A percentile compares a stretch with the other conserved stretches of the same genome.
Conservation (phyloP, 2,888 invertebrate species). For the Crematogaster levior region DNA sequence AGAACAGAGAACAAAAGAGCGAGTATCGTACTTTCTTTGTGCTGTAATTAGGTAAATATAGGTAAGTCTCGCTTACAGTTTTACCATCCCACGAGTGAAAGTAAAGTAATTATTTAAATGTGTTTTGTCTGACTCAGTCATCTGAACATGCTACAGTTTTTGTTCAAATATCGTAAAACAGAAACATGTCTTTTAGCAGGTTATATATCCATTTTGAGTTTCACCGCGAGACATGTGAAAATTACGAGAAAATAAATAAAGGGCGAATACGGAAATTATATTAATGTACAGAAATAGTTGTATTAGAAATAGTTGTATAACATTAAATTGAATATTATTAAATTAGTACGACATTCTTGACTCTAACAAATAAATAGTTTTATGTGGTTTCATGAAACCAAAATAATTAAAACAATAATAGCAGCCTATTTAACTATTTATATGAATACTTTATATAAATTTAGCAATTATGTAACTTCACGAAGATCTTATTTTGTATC, state of each 20-base stretch:
- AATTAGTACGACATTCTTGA: slow-evolving; percentile 8
- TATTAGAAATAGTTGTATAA: no score
- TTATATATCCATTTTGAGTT: neutral
- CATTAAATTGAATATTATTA: neutral
- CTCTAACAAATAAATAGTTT: neutral
- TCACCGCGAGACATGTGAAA: neutral
- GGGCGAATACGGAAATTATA: neutral
- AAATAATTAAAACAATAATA: slow-evolving; percentile 7
- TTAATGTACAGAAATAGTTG: neutral
- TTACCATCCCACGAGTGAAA: neutral
- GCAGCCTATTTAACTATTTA: neutral
- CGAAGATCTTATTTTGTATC: neutral
- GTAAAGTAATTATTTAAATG: slow-evolving; percentile 32
- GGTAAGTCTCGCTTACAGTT: neutral
- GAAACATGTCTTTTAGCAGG: neutral
- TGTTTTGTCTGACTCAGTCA: slow-evolving; percentile 11
- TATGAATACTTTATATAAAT: neutral
- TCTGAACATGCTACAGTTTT: neutral
- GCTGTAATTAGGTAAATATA: slow-evolving; percentile 34
- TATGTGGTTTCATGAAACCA: neutral
- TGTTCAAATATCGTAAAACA: slow-evolving; percentile 14
- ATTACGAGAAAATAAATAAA: slow-evolving; percentile 7
- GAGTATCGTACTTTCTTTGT: slow-evolving; percentile 12
- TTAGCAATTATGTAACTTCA: neutral
- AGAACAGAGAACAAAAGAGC: slow-evolving; percentile 27